Base-by-base conservation (phyloP, 2,113 vertebrate genomes). In the Sterrhoptilus dennistouni region DNA sequence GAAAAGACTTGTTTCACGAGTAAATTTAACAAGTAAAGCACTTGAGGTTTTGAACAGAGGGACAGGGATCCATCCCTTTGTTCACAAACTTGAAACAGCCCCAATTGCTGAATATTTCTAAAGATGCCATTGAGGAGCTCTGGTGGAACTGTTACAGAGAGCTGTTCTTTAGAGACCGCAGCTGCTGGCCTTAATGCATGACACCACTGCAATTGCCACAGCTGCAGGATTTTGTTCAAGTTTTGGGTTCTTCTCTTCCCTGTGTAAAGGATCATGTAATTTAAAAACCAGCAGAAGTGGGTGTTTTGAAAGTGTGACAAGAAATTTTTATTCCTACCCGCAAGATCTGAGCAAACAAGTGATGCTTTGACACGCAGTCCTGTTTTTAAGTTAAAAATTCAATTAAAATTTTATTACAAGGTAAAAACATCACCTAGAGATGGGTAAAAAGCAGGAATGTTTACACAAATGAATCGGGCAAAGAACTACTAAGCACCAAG, bases 191-290 rank as follows among this genome's bases (percentile, higher is more conserved):
- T 21, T 24, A 57, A 31, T 40, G 20, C 70, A 36, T 1, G 3
- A 12, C 16, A 54, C 14, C 3, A 0, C 12, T 79, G 82, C 52
- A 57, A 7, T 12, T 63, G 31, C 50, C 20, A 47, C 0, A 0
- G 35, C 18, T 76, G 45, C 42, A 76, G 53, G 22, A 31, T 40
- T 86, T 54, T 86, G 6, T 83, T 1, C 12, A 35, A 33, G 6
- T 31, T 91, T 44, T 24, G 25, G 10, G 31, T 63, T 76, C 24
- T 69, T 91, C 16, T 27, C 17, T 50, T 76, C 20, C 20, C 24
- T 33, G 1, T 13, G 2, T 15, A 25, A 50, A 35, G 33, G 59
- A 22, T 12, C 1, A 4, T 6, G 6, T 47, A 53, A 27, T 23
- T 59, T 42, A 40, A 86, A 90, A 90, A 22, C 7, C 60, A 59